Percentiles rank a stretch among this genome's conserved stretches.
These are phyloP conservation scores for Eupithecia inturbata DNA, from an alignment of 2,888 invertebrate genomes.

Conservation along the genomic window DNA sequence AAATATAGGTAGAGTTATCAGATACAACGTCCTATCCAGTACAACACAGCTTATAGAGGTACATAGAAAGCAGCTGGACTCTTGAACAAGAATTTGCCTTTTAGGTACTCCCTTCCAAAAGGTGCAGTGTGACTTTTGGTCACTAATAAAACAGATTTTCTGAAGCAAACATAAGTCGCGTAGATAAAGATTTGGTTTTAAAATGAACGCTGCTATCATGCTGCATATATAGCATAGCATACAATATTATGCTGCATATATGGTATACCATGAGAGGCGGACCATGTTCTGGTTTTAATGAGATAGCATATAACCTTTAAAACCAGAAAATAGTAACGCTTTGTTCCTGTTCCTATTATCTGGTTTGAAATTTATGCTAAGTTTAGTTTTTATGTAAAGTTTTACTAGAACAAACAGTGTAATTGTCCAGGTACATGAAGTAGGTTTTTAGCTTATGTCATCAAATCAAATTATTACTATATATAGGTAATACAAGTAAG, in stretches of 20 bases:
- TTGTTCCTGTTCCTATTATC: not conserved
- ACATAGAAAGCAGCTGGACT: slow-evolving; percentile 22
- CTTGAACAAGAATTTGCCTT: not conserved
- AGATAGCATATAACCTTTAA: too few species aligned
- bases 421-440: not conserved
- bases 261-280: too few species aligned
- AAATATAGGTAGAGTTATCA: slow-evolving; percentile 37
- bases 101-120: not conserved
- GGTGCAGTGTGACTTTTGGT: not conserved
- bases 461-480: too few species aligned
- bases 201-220: not conserved
- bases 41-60: slow-evolving; percentile 16
- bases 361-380: not conserved
- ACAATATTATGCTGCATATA: too few species aligned
- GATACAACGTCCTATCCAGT: slow-evolving; percentile 19
- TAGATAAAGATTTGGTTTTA: not conserved
- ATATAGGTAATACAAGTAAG: too few species aligned
- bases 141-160: not conserved
- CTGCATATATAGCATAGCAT: too few species aligned
- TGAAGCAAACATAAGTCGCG: not conserved
- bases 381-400: not conserved
- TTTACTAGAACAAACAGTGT: not conserved
- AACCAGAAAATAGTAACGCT: not conserved
- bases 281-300: too few species aligned
- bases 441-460: not conserved